These are phyloP conservation scores for Lagodon rhomboides DNA, from an alignment of 2,797 vertebrate genomes.

Conservation along the genomic window DNA sequence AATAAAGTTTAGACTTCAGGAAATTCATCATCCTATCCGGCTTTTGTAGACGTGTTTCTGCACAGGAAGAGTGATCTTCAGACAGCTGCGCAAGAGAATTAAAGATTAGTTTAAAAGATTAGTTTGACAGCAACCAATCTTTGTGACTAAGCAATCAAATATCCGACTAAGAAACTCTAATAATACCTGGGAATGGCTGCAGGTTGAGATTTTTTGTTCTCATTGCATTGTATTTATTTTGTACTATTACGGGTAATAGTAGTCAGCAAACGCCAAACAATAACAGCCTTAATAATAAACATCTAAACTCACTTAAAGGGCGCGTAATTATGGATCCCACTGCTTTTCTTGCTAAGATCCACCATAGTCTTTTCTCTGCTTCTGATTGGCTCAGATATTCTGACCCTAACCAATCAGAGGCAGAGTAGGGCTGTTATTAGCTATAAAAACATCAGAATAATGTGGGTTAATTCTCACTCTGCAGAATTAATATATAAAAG, in stretches of 20 bases:
- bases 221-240: background rate
- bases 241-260: background rate
- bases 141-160: background rate
- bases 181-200: background rate
- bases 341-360: no score
- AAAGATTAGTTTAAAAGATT: background rate
- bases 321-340: no score
- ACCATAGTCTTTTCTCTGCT: no score
- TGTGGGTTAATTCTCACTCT: background rate
- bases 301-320: background rate
- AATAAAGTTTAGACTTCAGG: slow-evolving; percentile 12
- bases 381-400: no score
- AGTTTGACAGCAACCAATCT: background rate
- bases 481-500: background rate
- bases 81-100: background rate
- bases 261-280: background rate
- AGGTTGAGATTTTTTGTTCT: background rate
- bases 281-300: background rate
- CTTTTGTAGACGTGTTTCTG: background rate
- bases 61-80: background rate
- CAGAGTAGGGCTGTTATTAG: no score
- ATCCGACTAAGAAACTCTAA: background rate
- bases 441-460: no score
- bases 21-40: slow-evolving; percentile 24
- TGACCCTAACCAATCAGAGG: no score